These are phyloP conservation scores for Amphipoea oculea DNA, from an alignment of 2,888 invertebrate genomes.

Conservation along the genomic window DNA sequence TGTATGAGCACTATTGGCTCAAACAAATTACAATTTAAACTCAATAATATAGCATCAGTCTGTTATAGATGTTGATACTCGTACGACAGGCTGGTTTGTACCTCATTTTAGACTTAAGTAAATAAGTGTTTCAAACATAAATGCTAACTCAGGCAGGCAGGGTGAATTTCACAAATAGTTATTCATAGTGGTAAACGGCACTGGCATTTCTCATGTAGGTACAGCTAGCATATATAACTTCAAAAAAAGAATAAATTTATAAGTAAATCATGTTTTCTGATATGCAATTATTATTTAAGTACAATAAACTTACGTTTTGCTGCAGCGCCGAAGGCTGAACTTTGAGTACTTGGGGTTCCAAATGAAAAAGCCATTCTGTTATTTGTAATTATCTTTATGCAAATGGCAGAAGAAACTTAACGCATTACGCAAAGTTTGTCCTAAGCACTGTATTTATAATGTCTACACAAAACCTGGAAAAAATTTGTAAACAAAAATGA, in stretches of 20 bases:
- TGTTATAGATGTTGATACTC: too few species aligned
- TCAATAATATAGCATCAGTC: not conserved
- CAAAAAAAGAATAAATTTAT: not conserved
- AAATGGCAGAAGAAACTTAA: slow-evolving; percentile 12
- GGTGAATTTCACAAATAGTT: not conserved
- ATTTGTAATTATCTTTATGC: not conserved
- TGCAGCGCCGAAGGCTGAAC: slow-evolving; percentile 86
- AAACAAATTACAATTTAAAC: not conserved
- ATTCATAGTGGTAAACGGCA: not conserved
- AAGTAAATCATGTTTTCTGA: not conserved
- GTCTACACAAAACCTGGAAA: not conserved
- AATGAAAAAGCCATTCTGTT: slow-evolving; percentile 85
- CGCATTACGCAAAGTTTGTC: slow-evolving; percentile 12
- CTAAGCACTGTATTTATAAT: not conserved
- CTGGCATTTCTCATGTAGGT: not conserved
- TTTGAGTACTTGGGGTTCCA: slow-evolving; percentile 81
- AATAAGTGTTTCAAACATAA: not conserved
- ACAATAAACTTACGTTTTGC: slow-evolving; percentile 89
- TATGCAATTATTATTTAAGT: not conserved
- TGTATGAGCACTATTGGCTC: not conserved
- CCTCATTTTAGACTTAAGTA: not conserved
- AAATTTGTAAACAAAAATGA: slow-evolving; percentile 26
- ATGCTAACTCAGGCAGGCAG: not conserved
- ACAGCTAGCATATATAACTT: not conserved
- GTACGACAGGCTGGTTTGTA: not conserved